phyloP scores from a whole-genome alignment of 2,797 vertebrate species.

The Atherinosoma microstoma region DNA sequence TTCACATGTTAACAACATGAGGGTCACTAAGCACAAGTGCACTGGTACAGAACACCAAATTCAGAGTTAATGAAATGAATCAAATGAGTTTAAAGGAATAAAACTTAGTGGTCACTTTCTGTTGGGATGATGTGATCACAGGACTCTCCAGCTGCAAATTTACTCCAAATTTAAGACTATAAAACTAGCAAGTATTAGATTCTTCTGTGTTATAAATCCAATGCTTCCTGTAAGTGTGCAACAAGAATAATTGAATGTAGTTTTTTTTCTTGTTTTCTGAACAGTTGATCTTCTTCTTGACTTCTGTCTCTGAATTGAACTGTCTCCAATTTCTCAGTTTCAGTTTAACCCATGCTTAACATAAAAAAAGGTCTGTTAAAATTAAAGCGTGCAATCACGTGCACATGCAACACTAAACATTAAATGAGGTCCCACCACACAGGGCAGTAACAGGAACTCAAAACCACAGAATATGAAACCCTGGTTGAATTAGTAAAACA shows the following conservation, averaged over 20 bases:
- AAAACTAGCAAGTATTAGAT: background rate
- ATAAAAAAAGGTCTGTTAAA: background rate
- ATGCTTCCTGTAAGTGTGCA: background rate
- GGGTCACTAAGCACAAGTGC: background rate
- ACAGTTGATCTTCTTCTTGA: background rate
- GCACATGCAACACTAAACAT: background rate
- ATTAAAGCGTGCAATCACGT: background rate
- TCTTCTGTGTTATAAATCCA: background rate
- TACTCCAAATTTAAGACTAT: background rate
- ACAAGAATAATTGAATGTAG: background rate
- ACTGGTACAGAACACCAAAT: background rate
- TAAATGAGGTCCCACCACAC: background rate
- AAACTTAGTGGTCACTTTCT: background rate
- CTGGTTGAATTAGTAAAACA: background rate
- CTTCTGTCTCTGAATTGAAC: background rate
- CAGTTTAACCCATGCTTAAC: background rate
- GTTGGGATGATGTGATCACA: background rate
- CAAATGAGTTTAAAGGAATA: background rate
- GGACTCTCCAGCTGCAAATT: background rate
- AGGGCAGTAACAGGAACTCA: conserved; percentile 1
- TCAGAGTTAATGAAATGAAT: background rate
- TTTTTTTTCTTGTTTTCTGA: background rate
- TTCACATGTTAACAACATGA: conserved; percentile 1
- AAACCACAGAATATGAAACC: background rate
- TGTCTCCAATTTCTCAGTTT: background rate